A percentile compares a stretch with the other conserved stretches of the same genome.
Conservation (phyloP, 1,140 invertebrate genomes). For the Berghia stephanieae region DNA sequence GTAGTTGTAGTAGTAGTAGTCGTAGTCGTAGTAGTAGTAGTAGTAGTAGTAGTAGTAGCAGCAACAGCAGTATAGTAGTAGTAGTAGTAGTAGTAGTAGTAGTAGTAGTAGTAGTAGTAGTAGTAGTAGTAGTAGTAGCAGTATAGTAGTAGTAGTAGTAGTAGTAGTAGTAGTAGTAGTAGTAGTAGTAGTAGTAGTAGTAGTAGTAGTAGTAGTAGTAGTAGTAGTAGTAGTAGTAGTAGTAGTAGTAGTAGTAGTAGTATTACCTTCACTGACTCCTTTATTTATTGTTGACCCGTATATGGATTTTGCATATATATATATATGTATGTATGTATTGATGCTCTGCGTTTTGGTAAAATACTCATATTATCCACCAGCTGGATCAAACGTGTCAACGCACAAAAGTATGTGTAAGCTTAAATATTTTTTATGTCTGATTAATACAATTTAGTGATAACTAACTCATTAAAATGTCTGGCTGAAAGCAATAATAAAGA, state of each 20-base stretch:
- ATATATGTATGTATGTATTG: no score
- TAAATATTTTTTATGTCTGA: no score
- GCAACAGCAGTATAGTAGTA: neutral
- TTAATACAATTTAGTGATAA: no score
- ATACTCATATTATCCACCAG: no score
- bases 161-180: constrained; percentile 4
- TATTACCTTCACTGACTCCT: no score
- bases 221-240: constrained; percentile 4
- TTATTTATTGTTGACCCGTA: no score
- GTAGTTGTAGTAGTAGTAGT: constrained; percentile 13
- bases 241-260: neutral
- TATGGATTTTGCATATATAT: no score
- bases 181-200: neutral
- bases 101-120: neutral
- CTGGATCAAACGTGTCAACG: no score
- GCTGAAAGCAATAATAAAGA: no score
- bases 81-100: neutral
- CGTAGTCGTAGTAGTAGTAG: constrained; percentile 8
- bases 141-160: constrained; percentile 9
- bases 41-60: neutral
- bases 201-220: constrained; percentile 9
- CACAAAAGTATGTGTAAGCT: no score
- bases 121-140: neutral
- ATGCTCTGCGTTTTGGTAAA: no score
- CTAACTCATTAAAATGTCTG: no score